These are phyloP conservation scores for Protosalanx chinensis DNA, from an alignment of 2,797 vertebrate genomes.

Conservation along the genomic window DNA sequence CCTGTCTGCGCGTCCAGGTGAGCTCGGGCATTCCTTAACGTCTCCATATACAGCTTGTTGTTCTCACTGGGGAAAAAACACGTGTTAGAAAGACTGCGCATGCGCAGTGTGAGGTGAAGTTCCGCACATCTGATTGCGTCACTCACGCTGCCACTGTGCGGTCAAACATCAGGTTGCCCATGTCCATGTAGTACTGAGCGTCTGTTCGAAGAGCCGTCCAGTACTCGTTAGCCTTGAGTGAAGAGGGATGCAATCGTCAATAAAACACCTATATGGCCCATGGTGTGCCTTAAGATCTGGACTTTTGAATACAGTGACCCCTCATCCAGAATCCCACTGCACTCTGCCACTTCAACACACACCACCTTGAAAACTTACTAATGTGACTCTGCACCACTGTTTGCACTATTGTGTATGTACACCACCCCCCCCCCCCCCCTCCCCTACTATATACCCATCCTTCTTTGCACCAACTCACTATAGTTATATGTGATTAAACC, in stretches of 20 bases:
- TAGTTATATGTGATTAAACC: no score
- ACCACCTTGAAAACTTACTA: background rate
- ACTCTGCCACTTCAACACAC: no score
- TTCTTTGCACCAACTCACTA: no score
- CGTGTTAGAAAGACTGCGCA: background rate
- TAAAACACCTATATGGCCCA: background rate
- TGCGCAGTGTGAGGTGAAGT: background rate
- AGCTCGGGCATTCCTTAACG: slow-evolving; percentile 59
- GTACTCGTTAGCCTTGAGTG: slow-evolving; percentile 62
- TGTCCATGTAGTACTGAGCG: slow-evolving; percentile 71
- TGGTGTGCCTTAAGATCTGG: background rate
- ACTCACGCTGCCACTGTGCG: slow-evolving; percentile 64
- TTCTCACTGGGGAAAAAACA: slow-evolving; percentile 58
- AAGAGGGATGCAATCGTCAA: slow-evolving; percentile 6
- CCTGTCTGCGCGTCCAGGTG: slow-evolving; percentile 61
- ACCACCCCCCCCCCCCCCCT: no score
- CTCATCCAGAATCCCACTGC: no score
- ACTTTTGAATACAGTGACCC: background rate
- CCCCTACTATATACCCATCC: no score
- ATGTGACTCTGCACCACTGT: no score
- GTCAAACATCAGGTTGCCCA: slow-evolving; percentile 68
- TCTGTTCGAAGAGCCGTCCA: slow-evolving; percentile 61
- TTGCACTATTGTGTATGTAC: no score
- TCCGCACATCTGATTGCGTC: background rate
- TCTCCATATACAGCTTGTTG: slow-evolving; percentile 65